Evolutionary conservation across 2,888 invertebrate species (phyloP).

Genomic region (Ecdyonurus torrentis): DNA sequence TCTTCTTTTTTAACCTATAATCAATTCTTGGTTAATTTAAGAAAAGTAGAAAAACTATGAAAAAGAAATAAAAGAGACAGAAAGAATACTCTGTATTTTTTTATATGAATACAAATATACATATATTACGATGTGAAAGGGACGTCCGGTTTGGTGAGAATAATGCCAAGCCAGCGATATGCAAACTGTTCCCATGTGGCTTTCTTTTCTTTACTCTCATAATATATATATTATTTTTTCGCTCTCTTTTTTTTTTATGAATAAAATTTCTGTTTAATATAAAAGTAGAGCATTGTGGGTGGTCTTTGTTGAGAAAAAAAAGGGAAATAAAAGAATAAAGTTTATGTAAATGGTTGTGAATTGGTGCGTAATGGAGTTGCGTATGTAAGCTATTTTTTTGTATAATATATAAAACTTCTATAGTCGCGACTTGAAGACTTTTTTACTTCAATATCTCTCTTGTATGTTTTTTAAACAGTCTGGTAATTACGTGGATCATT

Average conservation of each 20-base stretch:
- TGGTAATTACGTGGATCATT: no score
- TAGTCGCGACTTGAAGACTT: no score
- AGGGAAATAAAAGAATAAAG: not conserved
- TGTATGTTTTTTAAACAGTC: no score
- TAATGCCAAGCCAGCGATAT: not conserved
- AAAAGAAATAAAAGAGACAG: not conserved
- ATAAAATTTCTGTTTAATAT: not conserved
- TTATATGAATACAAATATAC: not conserved
- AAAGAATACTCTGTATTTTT: not conserved
- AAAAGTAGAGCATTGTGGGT: not conserved
- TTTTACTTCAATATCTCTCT: no score
- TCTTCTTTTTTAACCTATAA: no score
- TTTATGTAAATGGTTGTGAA: not conserved
- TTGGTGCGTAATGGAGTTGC: no score
- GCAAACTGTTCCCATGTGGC: not conserved
- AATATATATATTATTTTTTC: not conserved
- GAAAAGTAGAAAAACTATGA: not conserved
- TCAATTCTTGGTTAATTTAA: no score
- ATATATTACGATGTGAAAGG: not conserved
- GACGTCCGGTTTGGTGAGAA: not conserved
- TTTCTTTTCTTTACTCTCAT: not conserved
- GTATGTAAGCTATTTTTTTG: no score
- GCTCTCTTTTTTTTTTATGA: not conserved
- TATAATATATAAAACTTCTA: no score
- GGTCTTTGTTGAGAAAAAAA: no score